A percentile compares a stretch with the other conserved stretches of the same genome.
Evolutionary conservation across 2,888 invertebrate species (phyloP).

Genomic region (Furcula furcula): DNA sequence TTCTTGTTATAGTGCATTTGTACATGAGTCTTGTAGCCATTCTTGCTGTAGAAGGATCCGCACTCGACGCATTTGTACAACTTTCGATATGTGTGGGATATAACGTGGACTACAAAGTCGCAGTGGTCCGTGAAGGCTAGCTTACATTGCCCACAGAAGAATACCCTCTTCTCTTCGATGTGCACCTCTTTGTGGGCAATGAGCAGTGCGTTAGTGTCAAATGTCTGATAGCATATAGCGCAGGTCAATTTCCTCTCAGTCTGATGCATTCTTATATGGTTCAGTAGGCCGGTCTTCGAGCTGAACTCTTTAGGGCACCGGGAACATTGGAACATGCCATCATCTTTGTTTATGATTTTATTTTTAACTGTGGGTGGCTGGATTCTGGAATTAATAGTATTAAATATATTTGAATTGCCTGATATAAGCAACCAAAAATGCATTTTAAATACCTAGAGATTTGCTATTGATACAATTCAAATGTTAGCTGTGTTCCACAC

Average conservation of each 20-base stretch:
- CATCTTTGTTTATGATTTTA: not conserved
- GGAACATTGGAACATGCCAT: slow-evolving; percentile 2
- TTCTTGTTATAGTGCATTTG: slow-evolving; percentile 23
- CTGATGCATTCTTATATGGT: slow-evolving; percentile 16
- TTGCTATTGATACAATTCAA: no score
- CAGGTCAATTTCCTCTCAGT: slow-evolving; percentile 19
- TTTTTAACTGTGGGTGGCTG: slow-evolving; percentile 4
- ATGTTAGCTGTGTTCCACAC: no score
- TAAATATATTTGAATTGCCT: no score
- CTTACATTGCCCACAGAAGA: slow-evolving; percentile 31
- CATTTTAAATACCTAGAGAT: no score
- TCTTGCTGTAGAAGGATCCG: slow-evolving; percentile 5
- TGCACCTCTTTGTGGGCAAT: slow-evolving; percentile 32
- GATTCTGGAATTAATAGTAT: slow-evolving; percentile 9
- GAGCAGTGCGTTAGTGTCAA: slow-evolving; percentile 28
- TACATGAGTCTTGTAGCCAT: slow-evolving; percentile 23
- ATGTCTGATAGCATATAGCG: slow-evolving; percentile 23
- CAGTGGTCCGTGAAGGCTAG: slow-evolving; percentile 32
- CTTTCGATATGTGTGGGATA: slow-evolving; percentile 12
- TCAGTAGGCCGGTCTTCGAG: slow-evolving; percentile 4
- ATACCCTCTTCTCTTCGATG: slow-evolving; percentile 12
- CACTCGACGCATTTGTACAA: slow-evolving; percentile 32
- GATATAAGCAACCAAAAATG: no score
- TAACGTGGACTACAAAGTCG: slow-evolving; percentile 28
- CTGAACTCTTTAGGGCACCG: slow-evolving; percentile 10